Percentiles rank a stretch among this genome's conserved stretches.
Conservation (phyloP, 2,113 vertebrate genomes). For the Paralichthys olivaceus region DNA sequence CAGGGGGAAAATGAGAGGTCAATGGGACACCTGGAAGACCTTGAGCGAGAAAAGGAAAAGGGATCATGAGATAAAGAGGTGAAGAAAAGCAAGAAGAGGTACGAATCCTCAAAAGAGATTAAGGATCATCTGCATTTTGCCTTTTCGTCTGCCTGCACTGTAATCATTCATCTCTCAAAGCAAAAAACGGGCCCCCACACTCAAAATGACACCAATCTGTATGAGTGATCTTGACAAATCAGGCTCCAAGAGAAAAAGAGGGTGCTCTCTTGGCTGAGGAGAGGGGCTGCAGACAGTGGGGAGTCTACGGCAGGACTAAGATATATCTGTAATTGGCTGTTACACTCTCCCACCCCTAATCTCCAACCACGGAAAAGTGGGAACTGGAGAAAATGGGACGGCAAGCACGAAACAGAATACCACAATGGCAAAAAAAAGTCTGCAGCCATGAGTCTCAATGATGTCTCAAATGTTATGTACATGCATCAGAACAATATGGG, state of each 20-base stretch:
- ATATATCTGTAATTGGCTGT: conserved; percentile 80
- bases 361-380: conserved; percentile 49
- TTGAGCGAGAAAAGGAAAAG: conserved; percentile 68
- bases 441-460: conserved; percentile 30
- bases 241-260: conserved; percentile 47
- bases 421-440: conserved; percentile 41
- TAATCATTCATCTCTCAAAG: conserved; percentile 63
- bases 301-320: conserved; percentile 68
- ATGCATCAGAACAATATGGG: conserved; percentile 66
- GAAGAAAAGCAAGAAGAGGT: conserved; percentile 61
- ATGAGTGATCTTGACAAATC: conserved; percentile 80
- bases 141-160: conserved; percentile 62
- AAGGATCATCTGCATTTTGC: conserved; percentile 80
- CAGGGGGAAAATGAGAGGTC: conserved; percentile 55
- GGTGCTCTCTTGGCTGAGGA: conserved; percentile 52
- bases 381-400: conserved; percentile 42
- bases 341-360: conserved; percentile 64
- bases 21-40: conserved; percentile 62
- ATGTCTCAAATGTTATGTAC: conserved; percentile 55
- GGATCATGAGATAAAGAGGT: conserved; percentile 75
- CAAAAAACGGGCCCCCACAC: conserved; percentile 54
- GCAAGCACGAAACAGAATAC: conserved; percentile 28
- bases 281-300: conserved; percentile 62
- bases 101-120: conserved; percentile 76
- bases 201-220: conserved; percentile 75